phyloP scores from a whole-genome alignment of 2,888 invertebrate genomes.

The Noctua janthina region DNA sequence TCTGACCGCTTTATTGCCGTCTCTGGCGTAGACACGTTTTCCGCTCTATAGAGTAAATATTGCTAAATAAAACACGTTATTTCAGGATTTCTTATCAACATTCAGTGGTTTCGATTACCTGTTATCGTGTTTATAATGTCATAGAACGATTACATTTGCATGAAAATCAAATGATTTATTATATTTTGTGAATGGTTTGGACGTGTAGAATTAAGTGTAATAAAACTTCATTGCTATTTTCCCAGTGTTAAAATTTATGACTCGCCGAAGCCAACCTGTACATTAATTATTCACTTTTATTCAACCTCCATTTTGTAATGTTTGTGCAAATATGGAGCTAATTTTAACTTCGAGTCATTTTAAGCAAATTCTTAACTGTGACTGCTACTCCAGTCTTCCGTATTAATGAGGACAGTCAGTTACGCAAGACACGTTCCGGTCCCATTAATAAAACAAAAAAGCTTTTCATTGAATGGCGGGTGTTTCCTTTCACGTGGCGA shows the following conservation, averaged over 20 bases:
- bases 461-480: slow-evolving; percentile 38
- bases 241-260: slow-evolving; percentile 37
- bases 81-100: slow-evolving; percentile 21
- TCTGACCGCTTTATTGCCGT: slow-evolving; percentile 48
- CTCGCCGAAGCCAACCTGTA: slow-evolving; percentile 22
- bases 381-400: not conserved
- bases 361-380: slow-evolving; percentile 25
- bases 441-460: slow-evolving; percentile 41
- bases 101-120: slow-evolving; percentile 22
- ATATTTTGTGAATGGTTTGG: slow-evolving; percentile 17
- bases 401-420: slow-evolving; percentile 25
- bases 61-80: slow-evolving; percentile 26
- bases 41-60: slow-evolving; percentile 11
- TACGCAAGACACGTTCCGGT: slow-evolving; percentile 46
- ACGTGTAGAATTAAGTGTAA: slow-evolving; percentile 21
- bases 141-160: slow-evolving; percentile 20
- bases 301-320: slow-evolving; percentile 34
- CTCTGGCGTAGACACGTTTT: slow-evolving; percentile 42
- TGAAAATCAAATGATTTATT: slow-evolving; percentile 25
- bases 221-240: slow-evolving; percentile 40
- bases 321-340: slow-evolving; percentile 7
- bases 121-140: slow-evolving; percentile 37
- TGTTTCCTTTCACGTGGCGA: slow-evolving; percentile 44
- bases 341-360: not conserved
- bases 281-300: slow-evolving; percentile 47